These are phyloP conservation scores for Saccostrea echinata DNA, from an alignment of 1,140 invertebrate species.

Conservation along the genomic window DNA sequence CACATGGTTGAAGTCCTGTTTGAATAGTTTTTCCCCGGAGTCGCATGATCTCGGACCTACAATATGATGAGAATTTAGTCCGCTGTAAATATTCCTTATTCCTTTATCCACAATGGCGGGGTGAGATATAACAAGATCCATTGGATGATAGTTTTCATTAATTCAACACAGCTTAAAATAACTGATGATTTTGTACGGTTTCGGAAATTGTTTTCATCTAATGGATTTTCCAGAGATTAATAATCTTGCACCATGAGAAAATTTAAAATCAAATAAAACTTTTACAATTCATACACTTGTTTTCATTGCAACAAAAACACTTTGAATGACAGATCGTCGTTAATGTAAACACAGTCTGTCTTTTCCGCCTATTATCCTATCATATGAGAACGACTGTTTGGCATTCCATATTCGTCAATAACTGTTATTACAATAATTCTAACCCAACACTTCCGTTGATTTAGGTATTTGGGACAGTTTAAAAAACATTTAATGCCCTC, in stretches of 20 bases:
- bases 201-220: background rate
- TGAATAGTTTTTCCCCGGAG: background rate
- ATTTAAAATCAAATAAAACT: background rate
- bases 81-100: background rate
- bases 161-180: background rate
- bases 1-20: constrained; percentile 1
- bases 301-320: background rate
- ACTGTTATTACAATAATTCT: background rate
- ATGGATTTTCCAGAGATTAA: background rate
- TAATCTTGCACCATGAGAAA: background rate
- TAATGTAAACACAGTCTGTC: background rate
- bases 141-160: background rate
- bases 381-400: background rate
- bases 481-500: background rate
- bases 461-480: background rate
- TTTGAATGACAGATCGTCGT: background rate
- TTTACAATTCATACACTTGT: background rate
- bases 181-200: background rate
- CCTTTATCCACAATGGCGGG: constrained; percentile 6
- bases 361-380: background rate
- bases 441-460: background rate
- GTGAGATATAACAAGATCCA: constrained; percentile 20
- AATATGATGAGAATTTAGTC: constrained; percentile 5
- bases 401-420: background rate
- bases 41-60: constrained; percentile 8